Evolutionary conservation across 2,797 vertebrate genomes (phyloP).

Genomic region (Enteromius trimaculatus): DNA sequence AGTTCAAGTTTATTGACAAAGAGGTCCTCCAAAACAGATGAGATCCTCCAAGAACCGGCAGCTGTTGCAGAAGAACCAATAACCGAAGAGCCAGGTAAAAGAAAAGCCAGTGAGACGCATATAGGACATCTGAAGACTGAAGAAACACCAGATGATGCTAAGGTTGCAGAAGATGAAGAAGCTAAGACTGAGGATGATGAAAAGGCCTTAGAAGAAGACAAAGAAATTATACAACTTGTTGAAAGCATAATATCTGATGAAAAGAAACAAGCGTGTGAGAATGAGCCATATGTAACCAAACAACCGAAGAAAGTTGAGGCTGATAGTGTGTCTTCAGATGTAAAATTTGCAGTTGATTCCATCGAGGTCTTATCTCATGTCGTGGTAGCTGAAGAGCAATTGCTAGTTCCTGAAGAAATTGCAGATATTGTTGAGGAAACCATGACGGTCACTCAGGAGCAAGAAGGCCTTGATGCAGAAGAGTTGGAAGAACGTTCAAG

Average conservation of each 20-base stretch:
- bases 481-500: neutral
- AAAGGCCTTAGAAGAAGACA: neutral
- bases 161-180: neutral
- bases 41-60: conserved; percentile 27
- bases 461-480: neutral
- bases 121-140: conserved; percentile 20
- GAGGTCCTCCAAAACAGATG: neutral
- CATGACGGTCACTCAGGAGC: neutral
- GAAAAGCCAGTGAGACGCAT: conserved; percentile 4
- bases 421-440: neutral
- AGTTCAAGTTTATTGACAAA: neutral
- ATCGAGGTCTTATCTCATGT: neutral
- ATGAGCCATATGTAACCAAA: neutral
- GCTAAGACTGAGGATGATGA: neutral
- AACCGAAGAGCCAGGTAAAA: neutral
- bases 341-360: neutral
- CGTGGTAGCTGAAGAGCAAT: neutral
- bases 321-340: too few relatives aligned
- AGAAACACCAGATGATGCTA: conserved; percentile 37
- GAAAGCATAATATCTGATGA: conserved; percentile 1
- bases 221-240: neutral
- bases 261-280: neutral
- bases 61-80: conserved; percentile 50
- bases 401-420: conserved; percentile 5
- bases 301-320: too few relatives aligned